Evolutionary conservation across 2,113 vertebrate genomes (phyloP).

Genomic region (Rutilus rutilus): DNA sequence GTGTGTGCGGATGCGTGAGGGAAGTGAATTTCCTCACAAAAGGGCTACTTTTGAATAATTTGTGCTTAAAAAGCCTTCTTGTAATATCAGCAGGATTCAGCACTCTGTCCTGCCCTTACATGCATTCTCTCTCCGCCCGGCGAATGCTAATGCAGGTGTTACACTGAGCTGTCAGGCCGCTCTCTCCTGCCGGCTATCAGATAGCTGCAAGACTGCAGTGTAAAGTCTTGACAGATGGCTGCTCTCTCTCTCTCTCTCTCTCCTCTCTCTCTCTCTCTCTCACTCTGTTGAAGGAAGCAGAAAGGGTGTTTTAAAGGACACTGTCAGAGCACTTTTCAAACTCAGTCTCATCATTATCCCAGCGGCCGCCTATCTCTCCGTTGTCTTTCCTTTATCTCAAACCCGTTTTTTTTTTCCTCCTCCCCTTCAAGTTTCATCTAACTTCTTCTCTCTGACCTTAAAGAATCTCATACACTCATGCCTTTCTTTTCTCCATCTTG

Average conservation of each 20-base stretch:
- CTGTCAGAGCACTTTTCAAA: slow-evolving; percentile 48
- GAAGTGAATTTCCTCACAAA: slow-evolving; percentile 36
- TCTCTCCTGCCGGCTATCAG: slow-evolving; percentile 44
- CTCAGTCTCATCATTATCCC: slow-evolving; percentile 46
- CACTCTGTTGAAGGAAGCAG: slow-evolving; percentile 25
- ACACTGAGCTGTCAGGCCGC: slow-evolving; percentile 40
- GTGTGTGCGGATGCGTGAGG: neutral
- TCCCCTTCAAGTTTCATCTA: neutral
- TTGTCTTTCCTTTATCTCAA: slow-evolving; percentile 25
- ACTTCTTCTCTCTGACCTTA: slow-evolving; percentile 26
- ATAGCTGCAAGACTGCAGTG: slow-evolving; percentile 50
- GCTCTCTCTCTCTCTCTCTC: slow-evolving; percentile 25
- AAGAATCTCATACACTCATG: neutral
- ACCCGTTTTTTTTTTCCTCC: neutral
- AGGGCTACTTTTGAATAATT: slow-evolving; percentile 53
- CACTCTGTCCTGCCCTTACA: slow-evolving; percentile 46
- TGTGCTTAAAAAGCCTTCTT: slow-evolving; percentile 48
- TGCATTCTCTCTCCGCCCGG: slow-evolving; percentile 12
- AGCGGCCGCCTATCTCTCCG: neutral
- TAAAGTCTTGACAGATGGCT: slow-evolving; percentile 53
- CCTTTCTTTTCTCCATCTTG: neutral
- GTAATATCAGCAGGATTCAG: slow-evolving; percentile 45
- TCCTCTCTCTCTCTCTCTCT: slow-evolving; percentile 21
- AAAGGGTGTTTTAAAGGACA: slow-evolving; percentile 48
- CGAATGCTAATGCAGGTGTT: slow-evolving; percentile 52